Base-by-base conservation (phyloP, 2,113 vertebrate species). In the Parus major region DNA sequence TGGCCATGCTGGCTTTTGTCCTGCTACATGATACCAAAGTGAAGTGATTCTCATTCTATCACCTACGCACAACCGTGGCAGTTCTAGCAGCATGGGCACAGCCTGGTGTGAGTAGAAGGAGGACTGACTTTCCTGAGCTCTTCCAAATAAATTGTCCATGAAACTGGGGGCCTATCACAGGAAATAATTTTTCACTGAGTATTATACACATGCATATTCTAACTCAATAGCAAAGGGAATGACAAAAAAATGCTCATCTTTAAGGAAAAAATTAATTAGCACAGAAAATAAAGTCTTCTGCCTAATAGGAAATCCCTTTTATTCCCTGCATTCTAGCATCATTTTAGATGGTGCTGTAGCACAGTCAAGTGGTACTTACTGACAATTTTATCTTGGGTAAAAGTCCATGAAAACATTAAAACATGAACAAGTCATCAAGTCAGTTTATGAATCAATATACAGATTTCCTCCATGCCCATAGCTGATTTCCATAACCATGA, bases 391-490 rank as follows among this genome's bases (percentile, higher is more conserved):
- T 95, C 94, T 91, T 95, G 84, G 87, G 87, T 90, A 94, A 91
- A 96, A 95, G 94, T 91, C 93, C 87, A 90, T 93, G 92, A 94
- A 97, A 96, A 96, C 75, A 95, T 91, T 95, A 97, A 90, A 94
- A 95, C 84, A 93, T 87, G 93, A 97, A 96, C 94, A 97, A 97
- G 94, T 91, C 96, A 91, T 97, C 95, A 95, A 94, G 96, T 91
- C 93, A 90, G 82, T 94, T 95, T 96, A 96, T 94, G 93, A 97
- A 97, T 96, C 95, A 96, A 97, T 96, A 97, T 75, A 96, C 94
- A 93, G 94, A 93, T 94, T 96, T 97, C 85, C 76, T 96, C 71
- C 79, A 92, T 96, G 75, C 93, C 92, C 95, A 97, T 94, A 96
- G 95, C 95, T 93, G 88, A 95, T 93, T 96, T 97, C 95, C 94